A percentile compares a stretch with the other conserved stretches of the same genome.
Evolutionary conservation across 1,140 invertebrate genomes (phyloP).

Genomic region (Episyrphus balteatus): DNA sequence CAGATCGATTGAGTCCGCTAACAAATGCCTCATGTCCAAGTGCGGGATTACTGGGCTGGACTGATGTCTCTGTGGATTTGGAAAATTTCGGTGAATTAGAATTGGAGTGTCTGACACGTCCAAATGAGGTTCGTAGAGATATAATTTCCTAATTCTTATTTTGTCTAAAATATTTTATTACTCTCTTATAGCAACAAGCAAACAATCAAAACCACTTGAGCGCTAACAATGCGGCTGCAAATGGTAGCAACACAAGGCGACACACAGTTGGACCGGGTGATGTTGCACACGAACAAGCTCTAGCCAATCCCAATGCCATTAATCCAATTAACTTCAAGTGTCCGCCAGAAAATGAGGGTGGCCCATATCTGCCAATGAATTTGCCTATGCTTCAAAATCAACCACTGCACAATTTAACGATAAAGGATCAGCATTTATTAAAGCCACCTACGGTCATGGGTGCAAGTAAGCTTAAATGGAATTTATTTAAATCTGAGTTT

Average conservation of each 20-base stretch:
- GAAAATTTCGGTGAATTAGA: constrained; percentile 47
- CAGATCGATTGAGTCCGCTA: constrained; percentile 32
- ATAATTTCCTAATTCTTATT: background rate
- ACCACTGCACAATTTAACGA: constrained; percentile 68
- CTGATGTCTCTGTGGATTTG: constrained; percentile 26
- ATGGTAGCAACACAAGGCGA: constrained; percentile 47
- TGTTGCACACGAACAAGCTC: constrained; percentile 60
- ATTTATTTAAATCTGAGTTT: background rate
- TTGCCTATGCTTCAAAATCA: constrained; percentile 63
- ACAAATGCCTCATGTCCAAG: constrained; percentile 25
- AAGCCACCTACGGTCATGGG: constrained; percentile 84
- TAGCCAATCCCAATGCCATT: constrained; percentile 29
- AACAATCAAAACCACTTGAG: constrained; percentile 22
- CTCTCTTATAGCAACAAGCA: constrained; percentile 9
- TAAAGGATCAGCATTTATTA: constrained; percentile 86
- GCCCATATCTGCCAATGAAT: constrained; percentile 56
- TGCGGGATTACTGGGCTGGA: constrained; percentile 22
- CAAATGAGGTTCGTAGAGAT: constrained; percentile 23
- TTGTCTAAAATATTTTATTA: background rate
- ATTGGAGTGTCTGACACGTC: constrained; percentile 26
- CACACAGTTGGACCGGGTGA: constrained; percentile 91
- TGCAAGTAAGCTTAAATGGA: constrained; percentile 55
- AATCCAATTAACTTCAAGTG: constrained; percentile 32
- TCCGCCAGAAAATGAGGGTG: constrained; percentile 19
- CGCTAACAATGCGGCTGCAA: constrained; percentile 14